phyloP scores from a whole-genome alignment of 2,888 invertebrate species.

The Neuroscelio doddi region DNA sequence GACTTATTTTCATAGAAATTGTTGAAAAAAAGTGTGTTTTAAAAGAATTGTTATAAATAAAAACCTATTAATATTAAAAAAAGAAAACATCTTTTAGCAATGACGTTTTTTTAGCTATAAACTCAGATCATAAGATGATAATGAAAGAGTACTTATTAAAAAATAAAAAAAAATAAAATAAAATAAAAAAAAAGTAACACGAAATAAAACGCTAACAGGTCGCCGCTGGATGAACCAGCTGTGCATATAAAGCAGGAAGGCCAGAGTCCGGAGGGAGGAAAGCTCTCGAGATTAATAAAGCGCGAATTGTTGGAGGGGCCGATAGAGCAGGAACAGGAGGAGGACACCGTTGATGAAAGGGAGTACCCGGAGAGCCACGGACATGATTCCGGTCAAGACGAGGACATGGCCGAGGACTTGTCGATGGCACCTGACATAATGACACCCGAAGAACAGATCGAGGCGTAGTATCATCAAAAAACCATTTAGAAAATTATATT shows the following conservation, averaged over 20 bases:
- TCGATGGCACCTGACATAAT: constrained; percentile 70
- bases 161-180: no score
- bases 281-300: constrained; percentile 70
- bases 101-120: no score
- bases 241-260: constrained; percentile 68
- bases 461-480: constrained; percentile 65
- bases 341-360: constrained; percentile 63
- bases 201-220: no score
- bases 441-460: constrained; percentile 68
- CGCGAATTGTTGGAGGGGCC: constrained; percentile 67
- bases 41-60: no score
- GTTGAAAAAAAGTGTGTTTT: no score
- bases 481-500: not conserved
- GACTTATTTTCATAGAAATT: no score
- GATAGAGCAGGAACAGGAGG: constrained; percentile 62
- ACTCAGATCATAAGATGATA: no score
- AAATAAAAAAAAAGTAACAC: no score
- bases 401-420: constrained; percentile 68
- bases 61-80: no score
- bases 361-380: constrained; percentile 66
- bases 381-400: constrained; percentile 68
- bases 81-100: no score
- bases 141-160: no score
- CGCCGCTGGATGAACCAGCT: constrained; percentile 69
- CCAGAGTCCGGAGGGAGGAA: constrained; percentile 68